Base-by-base conservation (phyloP, 2,888 invertebrate genomes). In the Tenthredo scrophulariae region DNA sequence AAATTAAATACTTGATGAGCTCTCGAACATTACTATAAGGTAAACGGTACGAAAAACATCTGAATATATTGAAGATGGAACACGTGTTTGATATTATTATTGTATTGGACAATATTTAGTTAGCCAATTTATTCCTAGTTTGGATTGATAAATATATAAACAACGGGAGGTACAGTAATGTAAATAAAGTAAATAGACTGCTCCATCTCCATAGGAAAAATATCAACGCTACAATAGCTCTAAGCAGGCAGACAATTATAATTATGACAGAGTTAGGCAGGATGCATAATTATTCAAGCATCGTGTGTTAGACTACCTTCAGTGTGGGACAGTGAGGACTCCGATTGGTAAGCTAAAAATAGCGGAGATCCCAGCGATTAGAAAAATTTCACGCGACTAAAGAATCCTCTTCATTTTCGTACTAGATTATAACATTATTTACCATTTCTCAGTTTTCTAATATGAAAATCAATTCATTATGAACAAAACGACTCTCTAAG, bases 151-250 rank as follows among this genome's bases (percentile, higher is more conserved):
- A 33, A 33, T 33, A 29, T 29, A 29, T 33, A 33, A 4, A 33
- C 33, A 33, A 33, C 33, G 33, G 4, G 2, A 33, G 33, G 33
- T 33, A 29, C 29, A 29, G 29, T 29, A 29, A 29, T 29, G 29
- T 29, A 29, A 29, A 29, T 29, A 29, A 26, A 79, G 9, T 40
- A 43, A 7, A 3, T 10, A 33, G 37, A 22, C 62, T 80, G 80
- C 85, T 72, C 70, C 70, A 84, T 72, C 84, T 72, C 72, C 67
- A 46, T 46, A 84, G 33, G 2, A 15, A 43, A 65, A 62, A 94
- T 94, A 89, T 94, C 94, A 94, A 94, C 93, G 93, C 94, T 94
- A 95, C 94, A 94, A 94, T 94, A 94, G 94, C 94, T 74, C 72
- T 95, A 94, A 95, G 95, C 95, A 95, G 90, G 94, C 94, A 94